Conservation (phyloP, 2,888 invertebrate species). For the Kryphioiulus occultus region DNA sequence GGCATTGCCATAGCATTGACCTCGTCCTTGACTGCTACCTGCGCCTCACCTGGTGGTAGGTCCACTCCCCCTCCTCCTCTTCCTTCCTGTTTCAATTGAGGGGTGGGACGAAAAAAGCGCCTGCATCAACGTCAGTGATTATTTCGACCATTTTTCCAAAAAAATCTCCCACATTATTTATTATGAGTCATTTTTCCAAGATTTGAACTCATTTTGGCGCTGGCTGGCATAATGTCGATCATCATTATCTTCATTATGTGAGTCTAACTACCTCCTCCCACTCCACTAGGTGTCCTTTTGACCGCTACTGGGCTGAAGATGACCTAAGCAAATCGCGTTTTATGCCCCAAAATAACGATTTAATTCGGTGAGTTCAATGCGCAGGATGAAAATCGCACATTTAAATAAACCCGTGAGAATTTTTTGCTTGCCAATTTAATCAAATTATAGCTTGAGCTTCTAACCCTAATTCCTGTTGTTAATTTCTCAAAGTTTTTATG, state of each 20-base stretch:
- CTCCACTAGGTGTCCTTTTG: slow-evolving; percentile 43
- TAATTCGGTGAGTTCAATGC: slow-evolving; percentile 32
- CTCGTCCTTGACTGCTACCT: slow-evolving; percentile 46
- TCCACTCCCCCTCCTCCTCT: slow-evolving; percentile 29
- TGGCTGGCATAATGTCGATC: slow-evolving; percentile 43
- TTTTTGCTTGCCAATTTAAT: background rate
- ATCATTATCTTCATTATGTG: slow-evolving; percentile 37
- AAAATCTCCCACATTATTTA: background rate
- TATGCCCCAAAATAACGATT: slow-evolving; percentile 46
- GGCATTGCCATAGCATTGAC: slow-evolving; percentile 42
- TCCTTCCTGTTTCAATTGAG: slow-evolving; percentile 44
- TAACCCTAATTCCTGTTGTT: background rate
- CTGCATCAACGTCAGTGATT: slow-evolving; percentile 43
- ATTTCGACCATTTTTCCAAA: slow-evolving; percentile 13
- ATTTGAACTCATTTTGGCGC: slow-evolving; percentile 44
- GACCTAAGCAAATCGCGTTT: slow-evolving; percentile 42
- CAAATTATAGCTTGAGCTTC: background rate
- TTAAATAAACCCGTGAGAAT: background rate
- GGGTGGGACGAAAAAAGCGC: slow-evolving; percentile 27
- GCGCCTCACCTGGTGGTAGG: slow-evolving; percentile 26
- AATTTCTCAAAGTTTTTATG: background rate
- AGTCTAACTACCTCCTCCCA: slow-evolving; percentile 39
- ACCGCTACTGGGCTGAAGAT: background rate
- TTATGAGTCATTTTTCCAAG: slow-evolving; percentile 43
- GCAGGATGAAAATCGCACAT: background rate